Percentiles rank a stretch among this genome's conserved stretches.
Conservation (phyloP, 1,140 invertebrate genomes). For the Drosophila erecta region DNA sequence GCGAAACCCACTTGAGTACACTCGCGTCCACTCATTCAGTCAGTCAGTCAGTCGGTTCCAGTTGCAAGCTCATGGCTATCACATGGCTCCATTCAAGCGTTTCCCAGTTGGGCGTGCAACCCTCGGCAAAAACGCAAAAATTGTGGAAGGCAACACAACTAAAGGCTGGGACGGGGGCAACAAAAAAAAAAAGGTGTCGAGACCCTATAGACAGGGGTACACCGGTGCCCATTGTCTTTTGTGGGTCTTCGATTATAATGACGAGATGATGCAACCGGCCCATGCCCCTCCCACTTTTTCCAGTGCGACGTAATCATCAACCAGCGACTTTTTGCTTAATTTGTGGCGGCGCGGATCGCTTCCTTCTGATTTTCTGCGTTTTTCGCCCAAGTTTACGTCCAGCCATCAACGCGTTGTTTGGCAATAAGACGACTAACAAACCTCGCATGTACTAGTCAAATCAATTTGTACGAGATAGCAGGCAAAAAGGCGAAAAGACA, state of each 20-base stretch:
- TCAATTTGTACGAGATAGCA: constrained; percentile 25
- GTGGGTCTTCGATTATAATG: constrained; percentile 79
- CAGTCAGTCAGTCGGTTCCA: constrained; percentile 49
- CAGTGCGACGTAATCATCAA: constrained; percentile 58
- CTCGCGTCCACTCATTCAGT: constrained; percentile 35
- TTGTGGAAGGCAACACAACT: not conserved
- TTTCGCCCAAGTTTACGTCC: constrained; percentile 16
- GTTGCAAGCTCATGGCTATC: constrained; percentile 69
- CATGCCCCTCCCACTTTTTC: constrained; percentile 4
- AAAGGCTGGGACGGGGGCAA: no score
- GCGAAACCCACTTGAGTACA: constrained; percentile 56
- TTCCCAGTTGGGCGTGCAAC: constrained; percentile 53
- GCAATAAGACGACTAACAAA: constrained; percentile 31
- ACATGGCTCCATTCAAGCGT: constrained; percentile 77
- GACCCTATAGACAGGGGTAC: constrained; percentile 26
- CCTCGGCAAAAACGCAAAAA: constrained; percentile 4
- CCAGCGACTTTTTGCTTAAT: constrained; percentile 45
- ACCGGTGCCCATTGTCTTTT: constrained; percentile 57
- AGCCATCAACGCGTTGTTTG: constrained; percentile 22
- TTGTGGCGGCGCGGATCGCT: constrained; percentile 36
- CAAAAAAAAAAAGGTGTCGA: constrained; percentile 45
- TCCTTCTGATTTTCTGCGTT: constrained; percentile 36
- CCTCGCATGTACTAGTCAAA: constrained; percentile 41
- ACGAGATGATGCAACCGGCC: constrained; percentile 65
- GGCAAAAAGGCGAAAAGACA: constrained; percentile 1